A percentile compares a stretch with the other conserved stretches of the same genome.
Conservation (phyloP, 1,140 invertebrate species). For the Drosophila grimshawi region DNA sequence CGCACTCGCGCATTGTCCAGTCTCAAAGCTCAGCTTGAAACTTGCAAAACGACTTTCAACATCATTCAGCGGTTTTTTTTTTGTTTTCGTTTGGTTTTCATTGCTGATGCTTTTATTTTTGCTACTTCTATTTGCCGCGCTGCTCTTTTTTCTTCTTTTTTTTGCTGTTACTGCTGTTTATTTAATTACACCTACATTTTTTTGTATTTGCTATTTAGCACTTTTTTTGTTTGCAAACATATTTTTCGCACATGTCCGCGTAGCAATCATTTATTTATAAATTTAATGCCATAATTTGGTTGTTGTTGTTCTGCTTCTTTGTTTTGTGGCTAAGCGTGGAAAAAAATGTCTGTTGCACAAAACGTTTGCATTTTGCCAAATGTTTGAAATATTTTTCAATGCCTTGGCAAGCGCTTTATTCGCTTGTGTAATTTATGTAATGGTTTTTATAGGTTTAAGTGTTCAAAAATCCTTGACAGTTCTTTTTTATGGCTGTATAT, state of each 20-base stretch:
- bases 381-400: conserved; percentile 17
- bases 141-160: not conserved
- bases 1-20: conserved; percentile 25
- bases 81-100: conserved; percentile 5
- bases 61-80: conserved; percentile 47
- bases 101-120: conserved; percentile 44
- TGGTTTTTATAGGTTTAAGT: not conserved
- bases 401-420: conserved; percentile 17
- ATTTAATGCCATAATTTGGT: conserved; percentile 47
- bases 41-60: conserved; percentile 84
- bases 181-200: conserved; percentile 69
- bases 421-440: conserved; percentile 1
- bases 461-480: conserved; percentile 1
- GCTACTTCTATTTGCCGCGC: conserved; percentile 40
- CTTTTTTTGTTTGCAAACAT: conserved; percentile 15
- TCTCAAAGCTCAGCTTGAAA: conserved; percentile 57
- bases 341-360: conserved; percentile 20
- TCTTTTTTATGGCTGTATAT: not conserved
- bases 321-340: conserved; percentile 37
- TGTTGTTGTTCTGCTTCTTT: not conserved
- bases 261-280: conserved; percentile 55
- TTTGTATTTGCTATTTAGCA: conserved; percentile 53
- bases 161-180: conserved; percentile 36
- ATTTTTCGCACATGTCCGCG: conserved; percentile 53
- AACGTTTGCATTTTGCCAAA: conserved; percentile 1